Evolutionary conservation across 2,888 invertebrate genomes (phyloP).

Genomic region (Auanema freiburgensis): DNA sequence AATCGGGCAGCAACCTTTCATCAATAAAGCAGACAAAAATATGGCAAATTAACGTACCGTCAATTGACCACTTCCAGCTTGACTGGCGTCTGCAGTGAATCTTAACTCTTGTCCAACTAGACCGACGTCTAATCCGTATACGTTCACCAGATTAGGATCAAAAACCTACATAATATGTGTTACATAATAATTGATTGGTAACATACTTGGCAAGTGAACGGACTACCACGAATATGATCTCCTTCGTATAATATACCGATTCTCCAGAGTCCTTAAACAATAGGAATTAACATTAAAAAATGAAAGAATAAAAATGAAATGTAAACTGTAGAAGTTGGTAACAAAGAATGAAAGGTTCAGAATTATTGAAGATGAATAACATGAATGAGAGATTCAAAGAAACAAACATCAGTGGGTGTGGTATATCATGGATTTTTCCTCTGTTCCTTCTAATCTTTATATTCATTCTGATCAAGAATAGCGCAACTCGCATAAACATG

Average conservation of each 20-base stretch:
- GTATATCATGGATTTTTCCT: too few relatives aligned
- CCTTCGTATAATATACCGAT: conserved; percentile 94
- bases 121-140: conserved; percentile 67
- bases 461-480: too few relatives aligned
- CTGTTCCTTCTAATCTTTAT: too few relatives aligned
- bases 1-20: background rate
- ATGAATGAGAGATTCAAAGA: too few relatives aligned
- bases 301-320: background rate
- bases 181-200: conserved; percentile 69
- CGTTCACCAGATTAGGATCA: conserved; percentile 61
- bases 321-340: too few relatives aligned
- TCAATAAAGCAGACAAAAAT: background rate
- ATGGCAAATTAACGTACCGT: conserved; percentile 33
- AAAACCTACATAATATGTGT: conserved; percentile 38
- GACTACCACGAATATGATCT: conserved; percentile 91
- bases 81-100: conserved; percentile 60
- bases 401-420: too few relatives aligned
- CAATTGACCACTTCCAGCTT: conserved; percentile 59
- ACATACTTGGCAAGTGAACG: conserved; percentile 83
- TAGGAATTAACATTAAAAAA: conserved; percentile 3
- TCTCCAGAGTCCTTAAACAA: conserved; percentile 78
- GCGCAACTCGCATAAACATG: too few relatives aligned
- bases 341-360: too few relatives aligned
- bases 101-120: conserved; percentile 64
- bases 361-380: too few relatives aligned